These are phyloP conservation scores for Phorcus lineatus DNA, from an alignment of 2,888 invertebrate genomes.

Conservation along the genomic window DNA sequence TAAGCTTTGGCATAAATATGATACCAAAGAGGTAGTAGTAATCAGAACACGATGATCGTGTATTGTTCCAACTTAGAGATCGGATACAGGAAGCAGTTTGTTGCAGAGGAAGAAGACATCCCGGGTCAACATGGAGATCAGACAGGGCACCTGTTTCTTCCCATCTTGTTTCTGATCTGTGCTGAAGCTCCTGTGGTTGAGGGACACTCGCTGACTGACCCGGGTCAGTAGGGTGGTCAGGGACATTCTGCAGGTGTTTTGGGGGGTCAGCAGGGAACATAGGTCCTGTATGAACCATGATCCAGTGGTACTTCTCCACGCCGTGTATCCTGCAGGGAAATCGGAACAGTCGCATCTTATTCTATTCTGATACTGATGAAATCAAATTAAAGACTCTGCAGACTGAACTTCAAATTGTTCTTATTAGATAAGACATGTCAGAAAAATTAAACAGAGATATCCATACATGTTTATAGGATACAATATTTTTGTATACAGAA, in stretches of 20 bases:
- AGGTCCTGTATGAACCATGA: conserved; percentile 54
- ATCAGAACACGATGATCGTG: no score
- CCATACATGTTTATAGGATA: no score
- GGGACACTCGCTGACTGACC: conserved; percentile 44
- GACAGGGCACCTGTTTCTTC: conserved; percentile 55
- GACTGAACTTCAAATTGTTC: no score
- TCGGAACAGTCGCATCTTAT: no score
- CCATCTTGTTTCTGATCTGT: conserved; percentile 34
- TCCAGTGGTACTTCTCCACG: conserved; percentile 54
- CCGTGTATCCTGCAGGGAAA: conserved; percentile 47
- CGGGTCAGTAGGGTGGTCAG: conserved; percentile 39
- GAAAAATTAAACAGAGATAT: no score
- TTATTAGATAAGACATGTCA: no score
- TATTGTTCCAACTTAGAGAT: background rate
- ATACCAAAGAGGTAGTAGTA: no score
- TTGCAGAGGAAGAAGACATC: conserved; percentile 45
- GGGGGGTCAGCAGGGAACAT: conserved; percentile 38
- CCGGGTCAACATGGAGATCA: conserved; percentile 53
- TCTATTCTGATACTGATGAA: no score
- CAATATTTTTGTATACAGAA: no score
- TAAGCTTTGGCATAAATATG: no score
- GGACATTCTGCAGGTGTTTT: conserved; percentile 27
- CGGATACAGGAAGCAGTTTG: background rate
- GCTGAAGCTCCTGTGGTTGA: conserved; percentile 39
- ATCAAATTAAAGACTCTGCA: no score